Evolutionary conservation across 2,113 vertebrate genomes (phyloP), one percentile per base, ranked within the genome.

Genomic region (Podarcis muralis): DNA sequence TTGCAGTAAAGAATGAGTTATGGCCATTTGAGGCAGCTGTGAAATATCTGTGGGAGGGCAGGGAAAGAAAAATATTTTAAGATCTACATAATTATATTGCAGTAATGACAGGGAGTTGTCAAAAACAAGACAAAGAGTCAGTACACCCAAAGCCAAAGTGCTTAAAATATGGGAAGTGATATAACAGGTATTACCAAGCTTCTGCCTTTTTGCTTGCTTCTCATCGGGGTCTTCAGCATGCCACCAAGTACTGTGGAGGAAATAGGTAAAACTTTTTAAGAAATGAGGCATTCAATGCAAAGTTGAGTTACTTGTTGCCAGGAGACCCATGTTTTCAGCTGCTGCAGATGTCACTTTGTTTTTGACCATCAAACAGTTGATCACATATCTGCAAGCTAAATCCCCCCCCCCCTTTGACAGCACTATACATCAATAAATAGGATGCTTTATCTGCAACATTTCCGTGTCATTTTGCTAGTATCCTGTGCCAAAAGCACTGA

Each of bases 101-200:
- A 83, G 15, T 81, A 32, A 86, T 69, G 62, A 69, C 13, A 68
- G 32, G 48, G n/a, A 27, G 25, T 2, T 83, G 27, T 86, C 15
- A 65, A 77, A 53, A 77, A 65, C 32, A 62, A 81, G 22, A 37
- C 53, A 87, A 43, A 43, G 32, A 37, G 32, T 5, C 23, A 37
- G 1, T 25, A 53, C 35, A 62, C 62, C 8, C 59, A 25, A 53
- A 84, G 32, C 9, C 4, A 81, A 87, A 57, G 8, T 25, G 22
- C 18, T 86, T 25, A 83, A 87, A 83, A 25, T 5, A 53, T 30
- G 8, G 68, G 25, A 43, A 6, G 7, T 65, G 65, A 87, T 85
- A 91, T 6, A 74, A 92, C 13, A 76, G 23, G 48, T 72, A 87
- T 53, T 97, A 97, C 96, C 97, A 97, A 92, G 8, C 93, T 78